These are phyloP conservation scores for Isichthys henryi DNA, from an alignment of 2,113 vertebrate species.

Conservation along the genomic window DNA sequence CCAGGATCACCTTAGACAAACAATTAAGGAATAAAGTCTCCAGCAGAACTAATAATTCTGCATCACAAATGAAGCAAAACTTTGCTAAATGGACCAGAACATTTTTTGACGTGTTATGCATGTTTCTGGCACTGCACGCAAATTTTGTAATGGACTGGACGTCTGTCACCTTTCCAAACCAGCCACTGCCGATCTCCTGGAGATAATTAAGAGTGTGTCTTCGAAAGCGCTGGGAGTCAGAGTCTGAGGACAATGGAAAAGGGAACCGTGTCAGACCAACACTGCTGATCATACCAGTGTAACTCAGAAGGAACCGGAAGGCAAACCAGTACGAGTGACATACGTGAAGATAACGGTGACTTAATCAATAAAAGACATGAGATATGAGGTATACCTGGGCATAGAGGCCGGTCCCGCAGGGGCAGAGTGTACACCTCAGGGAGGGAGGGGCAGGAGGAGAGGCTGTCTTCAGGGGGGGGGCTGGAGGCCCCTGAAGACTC, in stretches of 20 bases:
- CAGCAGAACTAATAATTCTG: neutral
- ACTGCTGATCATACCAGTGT: neutral
- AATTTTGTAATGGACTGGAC: neutral
- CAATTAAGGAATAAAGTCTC: slow-evolving; percentile 8
- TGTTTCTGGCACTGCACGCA: neutral
- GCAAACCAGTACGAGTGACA: neutral
- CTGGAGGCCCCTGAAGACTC: slow-evolving; percentile 82
- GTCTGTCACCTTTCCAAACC: slow-evolving; percentile 81
- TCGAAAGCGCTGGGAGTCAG: slow-evolving; percentile 71
- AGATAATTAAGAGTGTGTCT: slow-evolving; percentile 83
- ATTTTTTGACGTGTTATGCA: neutral
- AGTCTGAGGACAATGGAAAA: slow-evolving; percentile 48
- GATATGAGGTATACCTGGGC: slow-evolving; percentile 51
- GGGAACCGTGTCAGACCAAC: slow-evolving; percentile 8
- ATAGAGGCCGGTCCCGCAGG: slow-evolving; percentile 57
- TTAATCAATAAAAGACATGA: slow-evolving; percentile 30
- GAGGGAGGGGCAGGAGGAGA: slow-evolving; percentile 78
- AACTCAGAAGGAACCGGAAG: neutral
- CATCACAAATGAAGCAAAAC: neutral
- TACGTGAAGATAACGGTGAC: neutral
- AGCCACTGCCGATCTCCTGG: slow-evolving; percentile 86
- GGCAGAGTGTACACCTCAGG: slow-evolving; percentile 87
- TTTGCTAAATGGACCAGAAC: neutral
- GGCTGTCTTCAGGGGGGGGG: slow-evolving; percentile 82
- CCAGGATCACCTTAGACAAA: slow-evolving; percentile 73